A percentile compares a stretch with the other conserved stretches of the same genome.
Evolutionary conservation across 2,797 vertebrate species (phyloP).

Genomic region (Yasuhikotakia modesta): DNA sequence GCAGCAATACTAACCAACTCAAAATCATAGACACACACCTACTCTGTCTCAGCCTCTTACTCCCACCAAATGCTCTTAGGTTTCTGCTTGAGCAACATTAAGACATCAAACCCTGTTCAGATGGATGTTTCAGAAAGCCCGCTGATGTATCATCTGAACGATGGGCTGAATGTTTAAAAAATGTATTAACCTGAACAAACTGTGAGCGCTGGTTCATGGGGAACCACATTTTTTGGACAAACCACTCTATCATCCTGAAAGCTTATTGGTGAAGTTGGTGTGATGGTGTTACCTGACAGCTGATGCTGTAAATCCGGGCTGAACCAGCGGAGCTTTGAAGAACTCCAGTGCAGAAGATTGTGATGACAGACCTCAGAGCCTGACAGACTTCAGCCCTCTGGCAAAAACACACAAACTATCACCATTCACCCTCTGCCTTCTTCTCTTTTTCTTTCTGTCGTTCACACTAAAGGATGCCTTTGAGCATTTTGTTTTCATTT

Average conservation of each 20-base stretch:
- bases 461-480: slow-evolving; percentile 55
- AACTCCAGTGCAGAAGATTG: slow-evolving; percentile 35
- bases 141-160: slow-evolving; percentile 27
- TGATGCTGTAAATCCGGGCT: slow-evolving; percentile 49
- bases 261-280: slow-evolving; percentile 36
- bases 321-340: slow-evolving; percentile 35
- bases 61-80: slow-evolving; percentile 4
- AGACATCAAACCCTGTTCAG: slow-evolving; percentile 18
- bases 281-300: slow-evolving; percentile 41
- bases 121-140: slow-evolving; percentile 24
- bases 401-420: slow-evolving; percentile 38
- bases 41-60: neutral
- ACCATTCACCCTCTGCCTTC: slow-evolving; percentile 11
- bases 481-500: slow-evolving; percentile 67
- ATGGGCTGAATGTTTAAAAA: slow-evolving; percentile 43
- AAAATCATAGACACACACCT: slow-evolving; percentile 15
- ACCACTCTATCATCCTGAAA: slow-evolving; percentile 20
- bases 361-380: slow-evolving; percentile 42
- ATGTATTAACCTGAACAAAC: slow-evolving; percentile 40
- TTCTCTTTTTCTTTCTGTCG: slow-evolving; percentile 41
- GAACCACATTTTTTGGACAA: slow-evolving; percentile 8
- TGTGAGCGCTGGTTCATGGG: slow-evolving; percentile 27
- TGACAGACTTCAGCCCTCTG: slow-evolving; percentile 36
- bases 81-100: slow-evolving; percentile 23
- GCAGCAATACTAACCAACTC: neutral